Conservation (phyloP, 2,797 vertebrate species). For the Hapalemur alaotrensis region DNA sequence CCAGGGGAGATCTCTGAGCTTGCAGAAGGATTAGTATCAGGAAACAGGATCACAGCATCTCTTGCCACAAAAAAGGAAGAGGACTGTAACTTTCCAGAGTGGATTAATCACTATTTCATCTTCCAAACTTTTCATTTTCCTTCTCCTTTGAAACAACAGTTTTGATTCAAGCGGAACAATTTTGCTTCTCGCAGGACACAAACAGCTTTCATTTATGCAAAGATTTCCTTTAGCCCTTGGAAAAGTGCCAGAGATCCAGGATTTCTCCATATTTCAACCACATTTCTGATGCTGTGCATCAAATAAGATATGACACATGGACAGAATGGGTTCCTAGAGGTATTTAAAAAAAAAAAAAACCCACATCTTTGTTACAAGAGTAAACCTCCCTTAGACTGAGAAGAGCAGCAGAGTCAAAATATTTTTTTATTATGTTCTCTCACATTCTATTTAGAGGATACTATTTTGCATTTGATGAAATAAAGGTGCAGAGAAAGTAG, state of each 20-base stretch:
- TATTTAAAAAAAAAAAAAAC: neutral
- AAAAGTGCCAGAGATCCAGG: constrained; percentile 29
- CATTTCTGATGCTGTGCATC: constrained; percentile 43
- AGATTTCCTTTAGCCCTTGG: constrained; percentile 55
- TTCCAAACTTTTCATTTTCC: neutral
- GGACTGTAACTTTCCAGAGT: neutral
- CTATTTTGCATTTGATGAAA: neutral
- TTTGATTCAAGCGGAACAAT: constrained; percentile 1
- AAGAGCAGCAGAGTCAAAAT: neutral
- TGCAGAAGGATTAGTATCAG: neutral
- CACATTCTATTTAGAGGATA: neutral
- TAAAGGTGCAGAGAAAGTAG: neutral
- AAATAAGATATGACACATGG: constrained; percentile 56
- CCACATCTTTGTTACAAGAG: neutral
- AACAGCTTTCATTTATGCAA: constrained; percentile 3
- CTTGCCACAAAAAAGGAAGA: neutral
- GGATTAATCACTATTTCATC: neutral
- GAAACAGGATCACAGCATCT: neutral
- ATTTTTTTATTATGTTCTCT: neutral
- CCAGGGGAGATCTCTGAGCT: neutral
- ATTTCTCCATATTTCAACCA: constrained; percentile 52
- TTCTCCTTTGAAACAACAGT: neutral
- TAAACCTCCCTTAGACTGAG: neutral
- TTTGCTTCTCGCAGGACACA: neutral
- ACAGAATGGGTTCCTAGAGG: constrained; percentile 31